Conservation (phyloP, 2,113 vertebrate species). For the Arenaria interpres region DNA sequence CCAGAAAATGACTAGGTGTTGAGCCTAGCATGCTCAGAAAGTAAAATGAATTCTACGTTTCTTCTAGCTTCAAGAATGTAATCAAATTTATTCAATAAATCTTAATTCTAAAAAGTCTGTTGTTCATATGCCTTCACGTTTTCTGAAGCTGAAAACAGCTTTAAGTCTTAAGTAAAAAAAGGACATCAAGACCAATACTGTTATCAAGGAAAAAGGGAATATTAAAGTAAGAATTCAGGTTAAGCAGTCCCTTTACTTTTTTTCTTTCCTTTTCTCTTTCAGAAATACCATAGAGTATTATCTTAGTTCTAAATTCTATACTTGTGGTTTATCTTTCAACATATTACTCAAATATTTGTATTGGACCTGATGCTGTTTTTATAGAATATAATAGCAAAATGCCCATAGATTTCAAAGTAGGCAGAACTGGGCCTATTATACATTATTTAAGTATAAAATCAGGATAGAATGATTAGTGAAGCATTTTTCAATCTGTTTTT, state of each 20-base stretch:
- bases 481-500: neutral
- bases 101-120: neutral
- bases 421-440: neutral
- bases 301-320: neutral
- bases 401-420: neutral
- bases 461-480: neutral
- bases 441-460: neutral
- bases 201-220: neutral
- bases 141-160: neutral
- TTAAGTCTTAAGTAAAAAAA: neutral
- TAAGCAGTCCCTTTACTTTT: neutral
- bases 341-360: neutral
- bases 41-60: neutral
- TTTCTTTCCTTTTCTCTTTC: neutral
- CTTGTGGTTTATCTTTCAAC: neutral
- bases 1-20: neutral
- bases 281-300: neutral
- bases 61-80: neutral
- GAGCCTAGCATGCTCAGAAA: neutral
- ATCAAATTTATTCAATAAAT: neutral
- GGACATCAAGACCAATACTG: neutral
- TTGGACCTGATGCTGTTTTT: neutral
- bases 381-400: neutral
- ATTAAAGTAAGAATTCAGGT: neutral
- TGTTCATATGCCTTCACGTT: neutral